Evolutionary conservation across 2,113 vertebrate species (phyloP).

Genomic region (Colius striatus): DNA sequence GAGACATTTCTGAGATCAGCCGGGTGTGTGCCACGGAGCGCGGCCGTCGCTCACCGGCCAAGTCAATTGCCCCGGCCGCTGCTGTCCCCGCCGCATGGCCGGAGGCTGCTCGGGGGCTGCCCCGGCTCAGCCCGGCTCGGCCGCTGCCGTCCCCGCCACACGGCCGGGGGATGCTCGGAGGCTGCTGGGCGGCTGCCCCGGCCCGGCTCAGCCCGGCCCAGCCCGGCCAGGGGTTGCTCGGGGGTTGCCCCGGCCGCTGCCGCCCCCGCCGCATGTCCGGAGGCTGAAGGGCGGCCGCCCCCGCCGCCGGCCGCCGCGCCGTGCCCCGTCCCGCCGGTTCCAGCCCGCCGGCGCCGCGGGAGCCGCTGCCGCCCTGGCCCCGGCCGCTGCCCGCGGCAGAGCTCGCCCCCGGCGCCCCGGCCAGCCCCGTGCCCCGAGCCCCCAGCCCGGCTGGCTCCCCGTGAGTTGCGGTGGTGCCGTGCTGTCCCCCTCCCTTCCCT

Average conservation of each 20-base stretch:
- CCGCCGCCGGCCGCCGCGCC: too few species aligned
- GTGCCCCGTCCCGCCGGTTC: background rate
- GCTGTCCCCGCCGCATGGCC: too few species aligned
- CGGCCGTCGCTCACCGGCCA: background rate
- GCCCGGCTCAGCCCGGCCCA: too few species aligned
- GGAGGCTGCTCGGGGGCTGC: background rate
- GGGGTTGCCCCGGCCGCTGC: too few species aligned
- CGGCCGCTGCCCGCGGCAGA: background rate
- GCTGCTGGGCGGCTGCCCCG: background rate
- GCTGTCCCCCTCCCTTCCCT: background rate
- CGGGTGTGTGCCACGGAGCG: background rate
- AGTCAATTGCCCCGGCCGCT: too few species aligned
- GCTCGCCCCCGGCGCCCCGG: background rate
- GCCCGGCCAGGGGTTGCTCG: too few species aligned
- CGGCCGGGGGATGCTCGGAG: background rate
- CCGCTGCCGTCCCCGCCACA: background rate
- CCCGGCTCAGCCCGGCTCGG: background rate
- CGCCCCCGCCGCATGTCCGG: too few species aligned
- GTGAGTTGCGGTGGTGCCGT: background rate
- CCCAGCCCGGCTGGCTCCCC: background rate
- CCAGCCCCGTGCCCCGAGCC: background rate
- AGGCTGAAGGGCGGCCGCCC: too few species aligned
- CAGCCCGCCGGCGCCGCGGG: background rate
- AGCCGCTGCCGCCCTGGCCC: background rate
- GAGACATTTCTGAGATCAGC: background rate